Evolutionary conservation across 2,113 vertebrate genomes (phyloP).

Genomic region (Spea multiplicata): DNA sequence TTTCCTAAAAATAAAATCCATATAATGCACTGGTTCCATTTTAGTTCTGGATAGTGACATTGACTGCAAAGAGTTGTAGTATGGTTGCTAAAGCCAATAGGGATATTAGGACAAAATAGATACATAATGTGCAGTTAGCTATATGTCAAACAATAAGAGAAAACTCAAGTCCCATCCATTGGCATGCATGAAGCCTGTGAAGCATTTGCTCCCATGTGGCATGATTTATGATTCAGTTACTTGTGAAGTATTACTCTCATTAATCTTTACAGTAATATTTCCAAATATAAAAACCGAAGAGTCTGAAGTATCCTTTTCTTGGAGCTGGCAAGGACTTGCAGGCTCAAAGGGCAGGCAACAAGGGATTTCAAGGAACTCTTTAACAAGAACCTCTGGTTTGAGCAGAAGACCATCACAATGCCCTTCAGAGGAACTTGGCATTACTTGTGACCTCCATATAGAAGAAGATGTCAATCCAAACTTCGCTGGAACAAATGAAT

Average conservation of each 20-base stretch:
- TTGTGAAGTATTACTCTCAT: slow-evolving; percentile 9
- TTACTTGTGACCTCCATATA: slow-evolving; percentile 30
- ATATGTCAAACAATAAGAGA: no score
- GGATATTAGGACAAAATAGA: no score
- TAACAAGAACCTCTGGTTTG: neutral
- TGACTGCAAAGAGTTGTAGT: no score
- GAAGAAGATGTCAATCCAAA: neutral
- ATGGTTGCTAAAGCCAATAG: no score
- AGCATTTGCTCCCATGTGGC: no score
- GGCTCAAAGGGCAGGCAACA: slow-evolving; percentile 12
- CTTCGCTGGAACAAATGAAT: neutral
- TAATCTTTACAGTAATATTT: slow-evolving; percentile 27
- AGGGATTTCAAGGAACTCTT: slow-evolving; percentile 12
- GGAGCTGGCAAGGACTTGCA: slow-evolving; percentile 1
- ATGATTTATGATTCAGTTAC: no score
- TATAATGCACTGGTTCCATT: no score
- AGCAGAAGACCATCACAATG: neutral
- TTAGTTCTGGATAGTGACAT: no score
- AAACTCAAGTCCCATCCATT: no score
- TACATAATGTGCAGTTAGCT: no score
- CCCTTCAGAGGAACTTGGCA: neutral
- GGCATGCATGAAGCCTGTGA: no score
- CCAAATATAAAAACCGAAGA: slow-evolving; percentile 35
- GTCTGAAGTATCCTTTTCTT: neutral
- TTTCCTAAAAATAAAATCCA: no score